Evolutionary conservation across 2,113 vertebrate genomes (phyloP), one percentile per base, ranked within the genome.

Genomic region (Setophaga coronata): DNA sequence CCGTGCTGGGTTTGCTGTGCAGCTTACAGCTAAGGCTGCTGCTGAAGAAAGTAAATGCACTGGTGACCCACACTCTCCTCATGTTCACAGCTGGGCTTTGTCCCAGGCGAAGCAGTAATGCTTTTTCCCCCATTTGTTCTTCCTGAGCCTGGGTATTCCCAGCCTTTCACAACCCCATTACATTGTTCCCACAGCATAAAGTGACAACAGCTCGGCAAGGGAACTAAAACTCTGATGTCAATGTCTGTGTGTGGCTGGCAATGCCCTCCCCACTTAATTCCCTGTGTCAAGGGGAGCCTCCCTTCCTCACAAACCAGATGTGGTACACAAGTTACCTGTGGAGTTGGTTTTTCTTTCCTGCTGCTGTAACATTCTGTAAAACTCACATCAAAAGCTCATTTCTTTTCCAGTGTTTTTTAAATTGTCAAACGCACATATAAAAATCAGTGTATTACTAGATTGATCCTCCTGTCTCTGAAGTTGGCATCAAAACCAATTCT

Each of bases 321-420:
- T 33, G 36, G 51, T 20, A 56, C 21, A 18, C 4, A 33, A 6
- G 18, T 48, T 36, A 51, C 43, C 72, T 45, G 25, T 42, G 25
- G 5, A 29, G 62, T 26, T 8, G 16, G 4, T 33, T 45, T 10
- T 74, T 66, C 42, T 40, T 25, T 18, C 38, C 47, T 15, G 2
- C 58, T 92, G 6, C 21, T 28, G 8, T 53, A 76, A 21, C 28
- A 33, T 17, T 31, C 66, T 24, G 15, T 31, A 83, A 79, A 84
- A 47, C 19, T 56, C 18, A 20, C 11, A 12, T 67, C 12, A 1
- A 7, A 21, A 38, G 24, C 48, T 38, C 3, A 0, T 3, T 64
- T 72, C 6, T 66, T 85, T 87, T 69, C 51, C 2, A 6, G 29
- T 31, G 18, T 5, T 25, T 89, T 60, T 56, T 87, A 19, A 84